phyloP scores from a whole-genome alignment of 2,888 invertebrate genomes.

The Exocentrus adspersus region DNA sequence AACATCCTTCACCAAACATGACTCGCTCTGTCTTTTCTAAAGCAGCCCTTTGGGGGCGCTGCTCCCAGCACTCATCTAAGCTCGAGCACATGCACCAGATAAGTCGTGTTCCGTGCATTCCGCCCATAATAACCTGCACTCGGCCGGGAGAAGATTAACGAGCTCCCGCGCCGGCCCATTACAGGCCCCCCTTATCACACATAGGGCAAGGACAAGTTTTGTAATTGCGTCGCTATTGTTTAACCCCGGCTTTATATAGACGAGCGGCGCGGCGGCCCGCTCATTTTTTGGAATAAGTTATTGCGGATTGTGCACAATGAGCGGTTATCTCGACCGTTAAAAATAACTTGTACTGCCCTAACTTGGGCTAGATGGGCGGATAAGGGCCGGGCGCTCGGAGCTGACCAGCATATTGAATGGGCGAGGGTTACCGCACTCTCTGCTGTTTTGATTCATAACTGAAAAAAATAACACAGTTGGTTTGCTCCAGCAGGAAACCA shows the following conservation, averaged over 20 bases:
- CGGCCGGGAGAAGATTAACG: slow-evolving; percentile 41
- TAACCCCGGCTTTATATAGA: slow-evolving; percentile 52
- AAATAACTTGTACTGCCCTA: not conserved
- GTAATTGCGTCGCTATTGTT: slow-evolving; percentile 51
- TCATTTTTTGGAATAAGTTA: slow-evolving; percentile 14
- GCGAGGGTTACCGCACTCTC: too few species aligned
- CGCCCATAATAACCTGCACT: not conserved
- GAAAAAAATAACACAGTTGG: too few species aligned
- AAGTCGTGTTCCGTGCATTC: not conserved
- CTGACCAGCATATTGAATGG: too few species aligned
- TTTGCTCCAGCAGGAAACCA: too few species aligned
- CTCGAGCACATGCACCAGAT: too few species aligned
- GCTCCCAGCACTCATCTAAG: too few species aligned
- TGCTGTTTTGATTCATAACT: too few species aligned
- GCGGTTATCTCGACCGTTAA: slow-evolving; percentile 1
- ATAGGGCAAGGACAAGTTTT: slow-evolving; percentile 51
- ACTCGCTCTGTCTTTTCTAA: too few species aligned
- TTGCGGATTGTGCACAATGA: slow-evolving; percentile 1
- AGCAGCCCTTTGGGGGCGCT: too few species aligned
- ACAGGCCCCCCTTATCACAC: slow-evolving; percentile 50
- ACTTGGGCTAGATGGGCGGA: not conserved
- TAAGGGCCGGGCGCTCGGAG: not conserved
- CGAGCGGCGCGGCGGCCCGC: not conserved
- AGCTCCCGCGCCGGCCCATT: slow-evolving; percentile 46
- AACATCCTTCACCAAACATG: too few species aligned